Evolutionary conservation across 2,888 invertebrate species (phyloP), one percentile per base, ranked within the genome.

Genomic region (Thyatira batis): DNA sequence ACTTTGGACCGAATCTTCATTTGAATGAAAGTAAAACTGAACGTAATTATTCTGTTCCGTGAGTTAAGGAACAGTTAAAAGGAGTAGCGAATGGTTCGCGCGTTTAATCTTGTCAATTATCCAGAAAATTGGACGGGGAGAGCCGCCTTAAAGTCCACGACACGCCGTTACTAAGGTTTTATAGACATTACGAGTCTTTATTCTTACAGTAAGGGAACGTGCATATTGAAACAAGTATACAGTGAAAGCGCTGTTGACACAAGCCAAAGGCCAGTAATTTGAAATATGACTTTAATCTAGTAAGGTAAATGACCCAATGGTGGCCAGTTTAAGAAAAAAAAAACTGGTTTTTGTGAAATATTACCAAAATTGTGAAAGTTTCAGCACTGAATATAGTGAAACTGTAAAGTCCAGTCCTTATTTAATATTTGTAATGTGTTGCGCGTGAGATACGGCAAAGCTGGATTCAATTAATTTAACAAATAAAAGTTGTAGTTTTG

Each of bases 21-120:
- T 82, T 71, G 67, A 78, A 82, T 78, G 64, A 75, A 76, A 75
- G 74, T 79, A 78, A 77, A 82, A 78, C 68, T 76, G 73, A 70
- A 72, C 66, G 71, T 74, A 78, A 84, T 86, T 82, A 82, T 80
- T 80, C 73, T 69, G 73, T 72, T 75, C 69, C 63, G 61, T 60
- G 73, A 81, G 74, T 84, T 80, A 74, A 65, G 73, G 71, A 76
- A 79, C 77, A 68, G 69, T 79, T 76, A 73, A 79, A 80, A 75
- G 74, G 75, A 78, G 71, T 71, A 73, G 70, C 63, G 57, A 82
- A 76, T 73, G 73, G 69, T 77, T 79, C 71, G 71, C 64, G 63
- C 75, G 69, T 82, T 84, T 86, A 85, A 86, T 87, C 78, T 79
- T 75, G 77, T 79, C 78, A 85, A 85, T 87, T 85, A 85, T 76